Base-by-base conservation (phyloP, 37 sponge, comb jelly and placozoan genomes). In the Chondrosia reniformis region DNA sequence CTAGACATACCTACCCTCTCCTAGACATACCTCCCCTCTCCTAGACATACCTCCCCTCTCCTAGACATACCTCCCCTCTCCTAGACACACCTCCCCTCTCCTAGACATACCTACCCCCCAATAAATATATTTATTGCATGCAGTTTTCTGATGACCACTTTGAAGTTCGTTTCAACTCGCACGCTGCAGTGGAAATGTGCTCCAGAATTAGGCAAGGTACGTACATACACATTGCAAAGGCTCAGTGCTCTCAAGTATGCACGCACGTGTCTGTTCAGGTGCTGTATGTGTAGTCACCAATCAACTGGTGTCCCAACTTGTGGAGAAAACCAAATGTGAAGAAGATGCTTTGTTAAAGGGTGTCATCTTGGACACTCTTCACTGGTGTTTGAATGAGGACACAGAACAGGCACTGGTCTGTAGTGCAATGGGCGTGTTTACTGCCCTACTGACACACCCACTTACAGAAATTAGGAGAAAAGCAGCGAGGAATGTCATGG, bases 401-500 rank as follows among this genome's bases (percentile, higher is more conserved):
- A 83, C 97, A 4, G 38, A 43, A 22, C 86, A 82, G 56, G 97
- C 87, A 0, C 76, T 97, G 33, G 43, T 73, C 31, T 85, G 89
- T 73, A 56, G 54, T 1, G 84, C 92, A 28, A 93, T 97, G 79
- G 66, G 62, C 33, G 79, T 81, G 22, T 80, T 86, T 33, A 75
- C 75, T 28, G 43, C 54, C 19, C 81, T 95, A 5, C 89, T 95
- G 0, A 45, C 22, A 1, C 92, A 90, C 87, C 45, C 19, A 33
- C 52, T 37, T 25, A 46, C 75, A 32, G 63, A 37, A 1, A 55
- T 97, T 0, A 80, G 94, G 30, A 84, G 89, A n/a, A 87, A 84
- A 44, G 92, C 94, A 42, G 97, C 97, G n/a, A n/a, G 92, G 40
- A 72, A 88, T 78, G 79, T 93, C 45, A 89, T 86, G 78, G 94